phyloP scores from a whole-genome alignment of 2,797 vertebrate species.

The Phataginus tricuspis region DNA sequence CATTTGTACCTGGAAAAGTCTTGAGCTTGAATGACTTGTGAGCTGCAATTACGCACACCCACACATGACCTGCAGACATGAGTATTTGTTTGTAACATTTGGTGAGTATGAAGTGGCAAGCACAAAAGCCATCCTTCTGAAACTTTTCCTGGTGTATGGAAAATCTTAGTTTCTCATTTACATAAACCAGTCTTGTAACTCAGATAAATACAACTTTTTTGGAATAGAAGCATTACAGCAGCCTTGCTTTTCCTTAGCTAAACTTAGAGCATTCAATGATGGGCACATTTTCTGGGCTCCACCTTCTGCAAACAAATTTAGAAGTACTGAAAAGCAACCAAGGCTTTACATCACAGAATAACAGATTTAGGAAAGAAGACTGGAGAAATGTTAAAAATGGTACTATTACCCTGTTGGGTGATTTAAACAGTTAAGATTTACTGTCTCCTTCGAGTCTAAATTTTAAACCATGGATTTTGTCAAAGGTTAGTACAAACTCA shows the following conservation, averaged over 20 bases:
- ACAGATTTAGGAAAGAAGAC: slow-evolving; percentile 60
- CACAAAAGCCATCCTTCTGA: slow-evolving; percentile 68
- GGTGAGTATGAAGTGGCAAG: slow-evolving; percentile 58
- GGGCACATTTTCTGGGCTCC: slow-evolving; percentile 66
- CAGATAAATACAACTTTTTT: slow-evolving; percentile 77
- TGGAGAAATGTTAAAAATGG: slow-evolving; percentile 66
- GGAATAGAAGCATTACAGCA: slow-evolving; percentile 69
- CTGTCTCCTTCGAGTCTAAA: slow-evolving; percentile 66
- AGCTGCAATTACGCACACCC: slow-evolving; percentile 49
- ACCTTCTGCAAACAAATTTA: slow-evolving; percentile 78
- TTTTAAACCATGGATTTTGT: slow-evolving; percentile 73
- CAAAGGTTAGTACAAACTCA: slow-evolving; percentile 69
- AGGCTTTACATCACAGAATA: slow-evolving; percentile 67
- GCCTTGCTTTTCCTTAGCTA: slow-evolving; percentile 72
- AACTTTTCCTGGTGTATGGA: slow-evolving; percentile 65
- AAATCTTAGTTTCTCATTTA: slow-evolving; percentile 77
- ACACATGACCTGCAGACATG: slow-evolving; percentile 48
- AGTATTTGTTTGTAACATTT: slow-evolving; percentile 73
- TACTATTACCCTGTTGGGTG: slow-evolving; percentile 59
- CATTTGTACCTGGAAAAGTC: slow-evolving; percentile 58
- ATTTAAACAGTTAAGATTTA: slow-evolving; percentile 74
- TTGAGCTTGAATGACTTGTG: slow-evolving; percentile 43
- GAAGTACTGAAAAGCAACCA: slow-evolving; percentile 73
- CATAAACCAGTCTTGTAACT: slow-evolving; percentile 72
- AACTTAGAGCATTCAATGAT: slow-evolving; percentile 71